phyloP scores from a whole-genome alignment of 1,140 invertebrate species.

The Pseudomyrmex dendroicus region DNA sequence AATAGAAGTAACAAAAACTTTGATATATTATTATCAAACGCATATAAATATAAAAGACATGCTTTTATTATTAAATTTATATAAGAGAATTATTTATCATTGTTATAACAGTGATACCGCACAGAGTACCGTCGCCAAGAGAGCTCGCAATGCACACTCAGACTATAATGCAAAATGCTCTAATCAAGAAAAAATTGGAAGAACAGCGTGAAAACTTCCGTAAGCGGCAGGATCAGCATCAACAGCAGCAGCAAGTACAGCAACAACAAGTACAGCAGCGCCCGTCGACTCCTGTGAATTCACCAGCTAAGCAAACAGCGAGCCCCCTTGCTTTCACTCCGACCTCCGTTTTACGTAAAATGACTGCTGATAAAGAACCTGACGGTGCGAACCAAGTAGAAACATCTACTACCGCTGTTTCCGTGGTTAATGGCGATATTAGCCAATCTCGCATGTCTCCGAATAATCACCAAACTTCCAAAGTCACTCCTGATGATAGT shows the following conservation, averaged over 20 bases:
- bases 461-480: neutral
- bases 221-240: constrained; percentile 90
- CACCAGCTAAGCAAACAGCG: constrained; percentile 81
- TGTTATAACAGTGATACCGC: constrained; percentile 86
- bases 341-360: constrained; percentile 95
- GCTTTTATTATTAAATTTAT: neutral
- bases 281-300: constrained; percentile 82
- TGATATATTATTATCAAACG: too few species aligned
- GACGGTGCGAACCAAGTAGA: constrained; percentile 84
- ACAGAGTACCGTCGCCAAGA: constrained; percentile 92
- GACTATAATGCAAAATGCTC: constrained; percentile 92
- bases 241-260: constrained; percentile 87
- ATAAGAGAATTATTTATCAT: constrained; percentile 51
- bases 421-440: constrained; percentile 34
- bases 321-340: constrained; percentile 93
- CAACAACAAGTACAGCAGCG: constrained; percentile 82
- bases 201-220: constrained; percentile 93
- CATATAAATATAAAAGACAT: too few species aligned
- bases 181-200: constrained; percentile 94
- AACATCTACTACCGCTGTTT: constrained; percentile 55
- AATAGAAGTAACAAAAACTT: too few species aligned
- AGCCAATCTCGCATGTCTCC: constrained; percentile 43
- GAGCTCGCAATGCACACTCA: constrained; percentile 93
- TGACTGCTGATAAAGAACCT: constrained; percentile 94
- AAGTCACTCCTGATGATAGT: constrained; percentile 1